Base-by-base conservation (phyloP, 2,113 vertebrate species). In the Ardeotis arabs region DNA sequence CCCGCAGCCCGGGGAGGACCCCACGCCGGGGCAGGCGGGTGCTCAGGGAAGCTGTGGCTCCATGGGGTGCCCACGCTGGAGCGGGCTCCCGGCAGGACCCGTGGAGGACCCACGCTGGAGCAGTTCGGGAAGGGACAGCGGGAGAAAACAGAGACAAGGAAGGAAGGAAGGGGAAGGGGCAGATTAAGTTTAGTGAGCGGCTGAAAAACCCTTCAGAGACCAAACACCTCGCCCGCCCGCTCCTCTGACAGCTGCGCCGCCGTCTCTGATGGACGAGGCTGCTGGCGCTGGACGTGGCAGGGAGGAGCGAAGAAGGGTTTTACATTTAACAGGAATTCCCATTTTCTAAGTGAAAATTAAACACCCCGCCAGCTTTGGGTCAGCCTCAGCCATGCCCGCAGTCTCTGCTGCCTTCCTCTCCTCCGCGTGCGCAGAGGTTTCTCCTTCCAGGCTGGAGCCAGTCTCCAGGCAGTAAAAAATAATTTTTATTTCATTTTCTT, bases 401-500 rank as follows among this genome's bases (percentile, higher is more conserved):
- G 21, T 1, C 12, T 25, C 58, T 37, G 55, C 28, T 0, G 5
- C 35, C 0, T 8, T 10, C 52, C 22, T 47, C 80, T 12, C 82
- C 47, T 2, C 9, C 18, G 47, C 6, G 6, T 28, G 45, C 62
- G 7, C 0, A 0, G 19, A 63, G 87, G 25, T 22, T 21, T 21
- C 18, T 10, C 0, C 33, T 27, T 21, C 60, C 19, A 2, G 49
- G 76, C 63, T 63, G 70, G 50, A 59, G 14, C 9, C 39, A 2
- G 7, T 60, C 63, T 64, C 60, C 41, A 39, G 64, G 74, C 74
- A 39, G 74, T 1, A 23, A 33, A 60, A 17, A 17, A 28, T 23
- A 10, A 28, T 45, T 55, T 44, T 4, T 41, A 18, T 59, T 37
- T 31, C 7, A 1, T 18, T 73, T 79, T 19, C 6, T 29, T 9